Evolutionary conservation across 2,888 invertebrate species (phyloP).

Genomic region (Zonitis immaculata): DNA sequence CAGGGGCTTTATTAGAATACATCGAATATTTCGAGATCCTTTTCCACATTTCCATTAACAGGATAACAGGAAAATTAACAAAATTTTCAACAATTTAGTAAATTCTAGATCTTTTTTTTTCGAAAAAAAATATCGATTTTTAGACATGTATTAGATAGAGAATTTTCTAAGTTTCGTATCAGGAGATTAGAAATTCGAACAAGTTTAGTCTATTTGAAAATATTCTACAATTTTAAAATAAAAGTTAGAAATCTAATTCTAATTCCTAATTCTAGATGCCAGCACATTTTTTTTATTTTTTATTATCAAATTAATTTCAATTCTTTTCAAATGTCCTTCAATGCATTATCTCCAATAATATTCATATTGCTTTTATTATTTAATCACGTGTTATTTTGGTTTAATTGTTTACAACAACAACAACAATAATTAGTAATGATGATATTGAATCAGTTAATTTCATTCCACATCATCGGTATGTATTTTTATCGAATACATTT

Average conservation of each 20-base stretch:
- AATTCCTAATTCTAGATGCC: constrained; percentile 8
- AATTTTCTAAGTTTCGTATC: background rate
- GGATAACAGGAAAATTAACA: background rate
- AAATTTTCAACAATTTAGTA: background rate
- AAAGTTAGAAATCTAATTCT: background rate
- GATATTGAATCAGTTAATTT: constrained; percentile 21
- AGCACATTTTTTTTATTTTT: too few species aligned
- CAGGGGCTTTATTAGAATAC: background rate
- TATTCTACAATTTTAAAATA: background rate
- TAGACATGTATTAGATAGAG: background rate
- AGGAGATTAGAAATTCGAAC: background rate
- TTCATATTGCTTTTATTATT: constrained; percentile 5
- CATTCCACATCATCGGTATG: constrained; percentile 32
- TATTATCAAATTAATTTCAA: background rate
- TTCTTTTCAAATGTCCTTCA: constrained; percentile 13
- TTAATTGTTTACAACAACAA: background rate
- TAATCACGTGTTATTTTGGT: constrained; percentile 3
- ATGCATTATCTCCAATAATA: constrained; percentile 6
- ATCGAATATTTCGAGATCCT: background rate
- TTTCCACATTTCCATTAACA: background rate
- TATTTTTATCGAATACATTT: background rate
- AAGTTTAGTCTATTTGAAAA: background rate
- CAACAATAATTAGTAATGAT: constrained; percentile 4
- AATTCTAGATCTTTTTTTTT: background rate
- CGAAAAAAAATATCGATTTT: background rate